phyloP scores from a whole-genome alignment of 2,797 vertebrate genomes.

The Champsocephalus gunnari region DNA sequence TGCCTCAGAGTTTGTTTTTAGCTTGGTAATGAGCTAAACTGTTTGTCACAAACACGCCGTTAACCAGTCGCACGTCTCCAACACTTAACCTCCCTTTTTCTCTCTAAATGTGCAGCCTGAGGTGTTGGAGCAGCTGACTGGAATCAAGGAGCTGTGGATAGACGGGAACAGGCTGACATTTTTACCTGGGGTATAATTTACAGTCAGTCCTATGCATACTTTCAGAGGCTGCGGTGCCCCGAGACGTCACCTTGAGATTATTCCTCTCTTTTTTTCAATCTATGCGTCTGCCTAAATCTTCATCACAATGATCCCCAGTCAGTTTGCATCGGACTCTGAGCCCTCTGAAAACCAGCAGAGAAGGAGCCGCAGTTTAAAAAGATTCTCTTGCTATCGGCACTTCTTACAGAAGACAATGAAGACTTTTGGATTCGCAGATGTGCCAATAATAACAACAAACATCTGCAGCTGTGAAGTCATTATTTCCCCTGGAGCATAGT shows the following conservation, averaged over 20 bases:
- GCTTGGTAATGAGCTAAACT: constrained; percentile 19
- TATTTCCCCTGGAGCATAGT: constrained; percentile 29
- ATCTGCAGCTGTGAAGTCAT: constrained; percentile 28
- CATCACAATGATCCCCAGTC: constrained; percentile 39
- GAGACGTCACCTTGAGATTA: constrained; percentile 30
- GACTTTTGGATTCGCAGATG: constrained; percentile 20
- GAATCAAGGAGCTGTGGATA: constrained; percentile 98
- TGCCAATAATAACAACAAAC: background rate
- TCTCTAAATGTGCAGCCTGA: constrained; percentile 89
- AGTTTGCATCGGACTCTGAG: constrained; percentile 32
- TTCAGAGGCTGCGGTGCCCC: constrained; percentile 1
- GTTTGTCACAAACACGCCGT: background rate
- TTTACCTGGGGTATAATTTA: constrained; percentile 92
- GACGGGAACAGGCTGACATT: constrained; percentile 95
- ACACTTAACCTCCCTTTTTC: constrained; percentile 29
- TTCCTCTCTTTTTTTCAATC: constrained; percentile 18
- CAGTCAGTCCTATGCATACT: background rate
- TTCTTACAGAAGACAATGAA: background rate
- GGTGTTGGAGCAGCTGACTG: constrained; percentile 95
- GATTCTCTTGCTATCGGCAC: background rate
- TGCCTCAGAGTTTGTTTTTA: constrained; percentile 7
- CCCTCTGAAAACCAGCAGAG: constrained; percentile 9
- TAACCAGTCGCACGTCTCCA: background rate
- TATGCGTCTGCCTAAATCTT: constrained; percentile 23
- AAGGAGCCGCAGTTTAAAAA: constrained; percentile 4